A percentile compares a stretch with the other conserved stretches of the same genome.
These are phyloP conservation scores for Hybognathus amarus DNA, from an alignment of 2,797 vertebrate species.

Conservation along the genomic window DNA sequence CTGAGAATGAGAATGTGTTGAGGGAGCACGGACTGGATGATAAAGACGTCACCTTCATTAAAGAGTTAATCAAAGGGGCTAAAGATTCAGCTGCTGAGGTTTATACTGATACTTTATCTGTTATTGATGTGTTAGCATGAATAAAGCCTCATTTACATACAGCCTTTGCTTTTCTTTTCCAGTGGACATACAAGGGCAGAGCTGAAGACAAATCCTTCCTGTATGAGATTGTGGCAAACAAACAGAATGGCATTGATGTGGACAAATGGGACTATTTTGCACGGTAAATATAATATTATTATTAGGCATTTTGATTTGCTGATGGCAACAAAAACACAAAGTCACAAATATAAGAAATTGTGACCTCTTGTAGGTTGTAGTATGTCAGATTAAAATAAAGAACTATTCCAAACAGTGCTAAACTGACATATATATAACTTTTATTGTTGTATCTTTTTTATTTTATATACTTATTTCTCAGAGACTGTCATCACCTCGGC, in stretches of 20 bases:
- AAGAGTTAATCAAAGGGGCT: background rate
- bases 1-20: background rate
- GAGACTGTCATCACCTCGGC: conserved; percentile 26
- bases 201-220: conserved; percentile 2
- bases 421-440: background rate
- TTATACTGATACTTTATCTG: background rate
- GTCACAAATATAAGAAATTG: no score
- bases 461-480: background rate
- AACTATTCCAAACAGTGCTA: background rate
- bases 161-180: background rate
- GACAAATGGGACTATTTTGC: conserved; percentile 39
- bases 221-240: conserved; percentile 32
- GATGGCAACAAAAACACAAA: no score
- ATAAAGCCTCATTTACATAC: no score
- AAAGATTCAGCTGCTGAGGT: background rate
- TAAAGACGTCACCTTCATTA: conserved; percentile 3
- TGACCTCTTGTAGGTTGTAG: no score
- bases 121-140: no score
- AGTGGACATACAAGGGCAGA: background rate
- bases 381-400: background rate
- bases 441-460: no score
- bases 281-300: background rate
- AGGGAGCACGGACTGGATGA: background rate
- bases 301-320: background rate
- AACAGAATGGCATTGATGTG: conserved; percentile 16